A percentile compares a stretch with the other conserved stretches of the same genome.
Conservation (phyloP, 2,888 invertebrate genomes). For the Monochamus alternatus region DNA sequence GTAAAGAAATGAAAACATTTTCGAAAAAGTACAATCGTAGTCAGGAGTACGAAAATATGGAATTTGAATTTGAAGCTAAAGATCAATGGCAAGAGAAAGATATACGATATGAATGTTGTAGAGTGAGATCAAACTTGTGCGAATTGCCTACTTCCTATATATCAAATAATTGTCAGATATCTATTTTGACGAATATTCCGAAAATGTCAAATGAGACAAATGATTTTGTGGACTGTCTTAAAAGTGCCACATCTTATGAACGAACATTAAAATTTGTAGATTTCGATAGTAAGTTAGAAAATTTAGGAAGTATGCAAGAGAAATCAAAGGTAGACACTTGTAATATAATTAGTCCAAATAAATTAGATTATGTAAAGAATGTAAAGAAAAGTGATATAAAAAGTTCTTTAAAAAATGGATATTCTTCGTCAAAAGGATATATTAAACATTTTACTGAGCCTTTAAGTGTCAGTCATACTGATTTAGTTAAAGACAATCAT, state of each 20-base stretch:
- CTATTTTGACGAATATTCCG: conserved; percentile 50
- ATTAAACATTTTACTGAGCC: conserved; percentile 32
- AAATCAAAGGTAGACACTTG: conserved; percentile 40
- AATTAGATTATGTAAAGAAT: conserved; percentile 39
- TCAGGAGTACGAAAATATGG: conserved; percentile 67
- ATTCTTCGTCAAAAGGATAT: conserved; percentile 37
- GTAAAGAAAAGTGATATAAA: conserved; percentile 36
- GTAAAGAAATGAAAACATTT: conserved; percentile 67
- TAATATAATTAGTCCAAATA: conserved; percentile 40
- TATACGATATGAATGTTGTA: conserved; percentile 59
- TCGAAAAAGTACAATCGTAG: conserved; percentile 64
- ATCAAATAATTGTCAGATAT: conserved; percentile 66
- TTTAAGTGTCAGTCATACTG: conserved; percentile 19
- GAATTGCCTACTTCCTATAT: conserved; percentile 70
- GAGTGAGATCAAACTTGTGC: conserved; percentile 65
- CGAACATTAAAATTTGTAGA: conserved; percentile 57
- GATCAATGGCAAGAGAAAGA: conserved; percentile 60
- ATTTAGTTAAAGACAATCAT: conserved; percentile 41
- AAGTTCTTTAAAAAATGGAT: conserved; percentile 43
- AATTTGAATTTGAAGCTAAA: conserved; percentile 64
- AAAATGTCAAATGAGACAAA: conserved; percentile 59
- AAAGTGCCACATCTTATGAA: conserved; percentile 62
- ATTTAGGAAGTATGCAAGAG: conserved; percentile 55
- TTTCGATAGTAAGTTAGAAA: conserved; percentile 53
- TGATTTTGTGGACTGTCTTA: conserved; percentile 59